Conservation (phyloP, 2,113 vertebrate genomes). For the Pionites leucogaster region DNA sequence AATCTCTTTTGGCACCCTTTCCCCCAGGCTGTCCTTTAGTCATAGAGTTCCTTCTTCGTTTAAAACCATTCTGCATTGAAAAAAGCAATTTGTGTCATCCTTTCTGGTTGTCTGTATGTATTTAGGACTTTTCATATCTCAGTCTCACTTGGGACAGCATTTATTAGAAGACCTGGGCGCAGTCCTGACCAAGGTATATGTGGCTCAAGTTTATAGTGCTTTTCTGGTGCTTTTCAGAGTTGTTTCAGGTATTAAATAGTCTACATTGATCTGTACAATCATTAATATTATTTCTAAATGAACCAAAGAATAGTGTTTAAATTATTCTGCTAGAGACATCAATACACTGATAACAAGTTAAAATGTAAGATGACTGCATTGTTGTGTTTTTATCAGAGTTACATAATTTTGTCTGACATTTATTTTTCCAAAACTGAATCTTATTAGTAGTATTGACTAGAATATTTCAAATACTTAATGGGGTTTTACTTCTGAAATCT, state of each 20-base stretch:
- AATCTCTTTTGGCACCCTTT: neutral
- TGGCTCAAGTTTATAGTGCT: neutral
- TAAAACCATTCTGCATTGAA: neutral
- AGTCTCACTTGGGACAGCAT: neutral
- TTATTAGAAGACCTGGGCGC: neutral
- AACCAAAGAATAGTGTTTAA: neutral
- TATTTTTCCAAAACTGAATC: neutral
- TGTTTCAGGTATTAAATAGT: neutral
- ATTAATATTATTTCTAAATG: neutral
- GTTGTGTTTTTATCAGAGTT: neutral
- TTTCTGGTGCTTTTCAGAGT: neutral
- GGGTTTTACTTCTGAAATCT: neutral
- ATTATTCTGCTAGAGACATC: neutral
- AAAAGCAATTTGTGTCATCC: neutral
- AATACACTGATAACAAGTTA: neutral
- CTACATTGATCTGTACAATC: neutral
- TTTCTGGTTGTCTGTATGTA: neutral
- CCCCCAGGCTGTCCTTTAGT: neutral
- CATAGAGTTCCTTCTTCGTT: neutral
- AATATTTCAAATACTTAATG: neutral
- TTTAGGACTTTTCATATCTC: neutral
- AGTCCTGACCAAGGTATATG: neutral
- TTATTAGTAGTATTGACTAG: neutral
- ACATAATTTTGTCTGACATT: neutral
- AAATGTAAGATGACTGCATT: neutral